Base-by-base conservation (phyloP, 2,888 invertebrate genomes). In the Dryobotodes eremita region DNA sequence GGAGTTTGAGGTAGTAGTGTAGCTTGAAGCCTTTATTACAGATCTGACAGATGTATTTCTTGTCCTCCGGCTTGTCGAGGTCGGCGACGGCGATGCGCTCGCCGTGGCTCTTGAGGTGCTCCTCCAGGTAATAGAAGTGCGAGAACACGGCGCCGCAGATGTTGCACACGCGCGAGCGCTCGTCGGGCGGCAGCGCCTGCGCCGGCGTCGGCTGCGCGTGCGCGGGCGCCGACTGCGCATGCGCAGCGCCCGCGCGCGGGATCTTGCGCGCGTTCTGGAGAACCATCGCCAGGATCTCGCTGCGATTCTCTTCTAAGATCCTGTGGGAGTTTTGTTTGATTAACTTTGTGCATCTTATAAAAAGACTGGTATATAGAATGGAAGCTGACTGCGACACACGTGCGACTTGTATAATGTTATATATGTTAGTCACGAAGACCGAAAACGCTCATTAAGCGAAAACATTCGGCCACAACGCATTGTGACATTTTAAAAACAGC, bases 131-230 rank as follows among this genome's bases (percentile, higher is more conserved):
- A 90, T 93, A 96, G 89, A 97, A 97, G 74, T 96, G 96, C 66
- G 95, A 94, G 93, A 97, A 97, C 0, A 95, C 91, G 77, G 96
- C 94, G 0, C 96, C 96, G 90, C 96, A 96, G 53, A 96, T 96
- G 91, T 96, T 96, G 91, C 96, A 96, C 4, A 96, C 93, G 23
- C 96, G 89, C 26, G 94, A 94, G 0, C 96, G 85, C 83, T 96
- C 96, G 91, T 96, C 95, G 0, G 92, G 71, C 0, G 93, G 92
- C 0, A 91, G 90, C 71, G 50, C 0, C 92, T 75, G 0, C 89
- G 69, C 20, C 87, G 0, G 70, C 0, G 88, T 81, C 79, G 92
- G 23, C 5, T 2, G 68, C 7, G n/a, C 36, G n/a, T 2, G 15
- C 95, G 89, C 36, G 93, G 93, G 0, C 95, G 83, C 80, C n/a